Base-by-base conservation (phyloP, 1,140 invertebrate species). In the Ceratitis capitata region DNA sequence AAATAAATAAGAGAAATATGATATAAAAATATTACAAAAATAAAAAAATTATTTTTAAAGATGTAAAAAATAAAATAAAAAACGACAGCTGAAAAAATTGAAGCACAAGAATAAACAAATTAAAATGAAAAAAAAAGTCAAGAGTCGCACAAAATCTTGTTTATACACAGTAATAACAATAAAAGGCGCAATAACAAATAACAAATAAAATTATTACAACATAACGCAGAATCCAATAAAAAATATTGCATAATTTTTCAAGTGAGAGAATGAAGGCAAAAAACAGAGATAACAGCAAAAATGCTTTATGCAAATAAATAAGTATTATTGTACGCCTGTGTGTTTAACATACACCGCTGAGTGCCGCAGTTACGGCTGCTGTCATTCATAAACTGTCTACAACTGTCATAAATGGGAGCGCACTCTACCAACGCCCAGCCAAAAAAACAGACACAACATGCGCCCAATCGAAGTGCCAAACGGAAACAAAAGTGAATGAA, bases 361-460 rank as follows among this genome's bases (percentile, higher is more conserved):
- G 69, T 45, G 35, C 69, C 26, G 39, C 16, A 45, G 35, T 47
- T 78, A 78, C 39, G 39, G 69, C 69, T 45, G 69, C 69, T 78
- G 69, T 78, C 69, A 78, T 78, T 78, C 69, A 78, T 78, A 78
- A 78, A 78, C 69, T 78, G 69, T 78, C 69, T 78, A 78, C 69
- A 45, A n/a, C 69, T 78, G 69, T 78, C 69, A 45, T 45, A 78
- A 78, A 78, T 26, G 69, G 69, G 69, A 78, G 26, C n/a, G n/a
- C 69, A 78, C 35, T 69, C 29, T 78, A n/a, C n/a, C n/a, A 45
- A 78, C 69, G 69, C 69, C 69, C 69, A 78, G 39, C 9, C 69
- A 19, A 1, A 45, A 78, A 6, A n/a, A n/a, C n/a, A n/a, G n/a
- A n/a, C n/a, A n/a, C n/a, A n/a, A n/a, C n/a, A n/a, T n/a, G 39